Base-by-base conservation (phyloP, 2,797 vertebrate species). In the Sebastes vulpes region DNA sequence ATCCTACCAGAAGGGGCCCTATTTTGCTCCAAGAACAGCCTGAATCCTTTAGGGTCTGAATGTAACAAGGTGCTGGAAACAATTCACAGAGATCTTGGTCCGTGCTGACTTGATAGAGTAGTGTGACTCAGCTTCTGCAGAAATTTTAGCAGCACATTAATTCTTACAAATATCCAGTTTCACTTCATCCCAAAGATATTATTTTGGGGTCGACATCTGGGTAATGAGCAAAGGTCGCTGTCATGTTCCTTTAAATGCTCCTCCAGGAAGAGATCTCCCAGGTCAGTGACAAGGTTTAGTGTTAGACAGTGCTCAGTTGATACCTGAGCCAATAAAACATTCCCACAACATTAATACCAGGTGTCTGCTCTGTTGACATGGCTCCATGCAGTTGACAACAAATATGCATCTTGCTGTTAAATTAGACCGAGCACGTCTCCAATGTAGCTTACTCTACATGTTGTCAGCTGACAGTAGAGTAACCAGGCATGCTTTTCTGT, bases 21-120 rank as follows among this genome's bases (percentile, higher is more conserved):
- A 18, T 28, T 71, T 69, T 9, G 3, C n/a, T 25, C 42, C 26
- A 21, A 35, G 42, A 42, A 9, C 29, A 65, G 9, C 59, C 1
- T 77, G 56, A 76, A 53, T 50, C 72, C 21, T 65, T 64, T 32
- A 4, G 21, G 26, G 25, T 61, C 23, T 65, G 16, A 77, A 71
- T 54, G 32, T 80, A 81, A 73, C 53, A 85, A 76, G 67, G 65
- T 87, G 72, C 42, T 78, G 28, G 71, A 85, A 82, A 74, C 58
- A 57, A 48, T 72, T 78, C 31, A 16, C 75, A 86, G 57, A 5
- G 71, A 75, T 70, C 6, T 57, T 35, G 7, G 12, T 58, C 10
- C 6, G 4, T 20, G 4, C 7, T 78, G 71, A 73, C 25, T 23
- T 28, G 25, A 78, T 58, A n/a, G 52, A 57, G 31, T 53, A 6